These are phyloP conservation scores for Papilio dardanus DNA, from an alignment of 1,140 invertebrate species.

Conservation along the genomic window DNA sequence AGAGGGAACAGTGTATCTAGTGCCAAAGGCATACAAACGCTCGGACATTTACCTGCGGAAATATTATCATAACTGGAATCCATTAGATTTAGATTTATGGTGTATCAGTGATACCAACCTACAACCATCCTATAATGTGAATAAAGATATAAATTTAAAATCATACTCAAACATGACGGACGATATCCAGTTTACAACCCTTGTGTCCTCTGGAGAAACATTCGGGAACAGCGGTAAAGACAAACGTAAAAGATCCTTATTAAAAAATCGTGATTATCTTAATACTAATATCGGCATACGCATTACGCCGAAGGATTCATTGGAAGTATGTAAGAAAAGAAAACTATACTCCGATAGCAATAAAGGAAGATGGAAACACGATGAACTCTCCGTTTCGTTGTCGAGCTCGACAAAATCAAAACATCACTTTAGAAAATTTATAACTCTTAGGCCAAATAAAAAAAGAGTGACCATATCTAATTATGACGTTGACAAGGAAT, in stretches of 20 bases:
- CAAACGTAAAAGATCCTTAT: slow-evolving; percentile 32
- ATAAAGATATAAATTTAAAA: slow-evolving; percentile 53
- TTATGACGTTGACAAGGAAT: slow-evolving; percentile 18
- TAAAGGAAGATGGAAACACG: slow-evolving; percentile 54
- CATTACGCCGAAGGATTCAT: slow-evolving; percentile 63
- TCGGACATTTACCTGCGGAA: slow-evolving; percentile 67
- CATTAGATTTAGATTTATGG: slow-evolving; percentile 58
- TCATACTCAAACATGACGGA: slow-evolving; percentile 64
- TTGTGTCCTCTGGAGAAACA: slow-evolving; percentile 55
- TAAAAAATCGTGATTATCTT: slow-evolving; percentile 15
- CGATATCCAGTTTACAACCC: slow-evolving; percentile 51
- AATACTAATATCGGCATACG: slow-evolving; percentile 42
- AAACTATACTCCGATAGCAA: slow-evolving; percentile 56
- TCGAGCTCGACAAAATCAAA: slow-evolving; percentile 1
- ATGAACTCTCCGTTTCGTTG: slow-evolving; percentile 19
- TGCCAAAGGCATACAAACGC: slow-evolving; percentile 58
- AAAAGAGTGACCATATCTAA: slow-evolving; percentile 29
- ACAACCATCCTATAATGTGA: slow-evolving; percentile 45
- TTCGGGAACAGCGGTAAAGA: slow-evolving; percentile 42
- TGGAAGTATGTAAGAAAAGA: slow-evolving; percentile 64
- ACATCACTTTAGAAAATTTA: slow-evolving; percentile 3
- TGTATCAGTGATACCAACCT: slow-evolving; percentile 58
- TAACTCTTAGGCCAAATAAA: neutral
- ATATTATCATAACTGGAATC: slow-evolving; percentile 57
- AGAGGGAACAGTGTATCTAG: slow-evolving; percentile 6